phyloP scores from a whole-genome alignment of 2,888 invertebrate genomes.

The Chrysomela aeneicollis region DNA sequence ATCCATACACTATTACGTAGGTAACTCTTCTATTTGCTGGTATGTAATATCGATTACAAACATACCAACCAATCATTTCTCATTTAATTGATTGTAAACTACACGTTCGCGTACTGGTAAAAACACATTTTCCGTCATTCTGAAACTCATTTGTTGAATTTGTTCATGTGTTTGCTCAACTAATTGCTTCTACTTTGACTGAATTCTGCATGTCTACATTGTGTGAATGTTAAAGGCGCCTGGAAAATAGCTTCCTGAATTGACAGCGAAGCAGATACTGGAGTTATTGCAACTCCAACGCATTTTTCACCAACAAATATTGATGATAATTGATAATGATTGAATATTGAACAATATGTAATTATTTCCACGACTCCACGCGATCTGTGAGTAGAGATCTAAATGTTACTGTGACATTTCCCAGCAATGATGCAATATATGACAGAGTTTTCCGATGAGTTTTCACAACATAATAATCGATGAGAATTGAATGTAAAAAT shows the following conservation, averaged over 20 bases:
- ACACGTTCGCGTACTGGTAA: constrained; percentile 44
- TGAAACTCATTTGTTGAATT: constrained; percentile 46
- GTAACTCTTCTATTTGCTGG: neutral
- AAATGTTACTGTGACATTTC: no score
- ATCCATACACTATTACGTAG: neutral
- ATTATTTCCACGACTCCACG: no score
- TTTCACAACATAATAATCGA: no score
- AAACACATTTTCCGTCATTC: constrained; percentile 51
- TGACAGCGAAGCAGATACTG: neutral
- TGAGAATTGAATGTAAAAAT: no score
- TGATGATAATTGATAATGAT: neutral
- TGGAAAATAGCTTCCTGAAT: neutral
- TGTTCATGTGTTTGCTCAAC: constrained; percentile 51
- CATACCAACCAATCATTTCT: constrained; percentile 25
- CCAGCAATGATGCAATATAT: no score
- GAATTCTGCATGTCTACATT: constrained; percentile 39
- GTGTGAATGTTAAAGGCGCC: constrained; percentile 42
- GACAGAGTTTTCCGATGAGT: no score
- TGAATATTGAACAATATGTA: no score
- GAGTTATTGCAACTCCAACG: neutral
- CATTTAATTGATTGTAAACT: constrained; percentile 45
- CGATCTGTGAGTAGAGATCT: no score
- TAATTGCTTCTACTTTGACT: constrained; percentile 50
- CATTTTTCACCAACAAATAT: neutral
- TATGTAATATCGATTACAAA: constrained; percentile 32